phyloP scores from a whole-genome alignment of 2,797 vertebrate species.

The Netta rufina region DNA sequence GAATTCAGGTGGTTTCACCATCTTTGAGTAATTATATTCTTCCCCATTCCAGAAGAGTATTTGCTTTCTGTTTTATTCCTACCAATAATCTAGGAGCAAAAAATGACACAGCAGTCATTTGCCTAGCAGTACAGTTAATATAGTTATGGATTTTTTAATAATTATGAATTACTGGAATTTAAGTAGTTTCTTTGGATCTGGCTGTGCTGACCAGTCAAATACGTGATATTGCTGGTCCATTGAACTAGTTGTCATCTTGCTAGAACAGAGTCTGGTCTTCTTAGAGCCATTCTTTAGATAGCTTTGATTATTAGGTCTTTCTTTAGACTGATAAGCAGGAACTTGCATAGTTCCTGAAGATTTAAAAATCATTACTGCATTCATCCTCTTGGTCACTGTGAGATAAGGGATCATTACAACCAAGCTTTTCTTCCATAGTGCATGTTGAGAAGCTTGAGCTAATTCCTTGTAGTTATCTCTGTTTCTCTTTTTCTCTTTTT shows the following conservation, averaged over 20 bases:
- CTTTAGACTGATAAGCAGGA: not conserved
- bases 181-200: not conserved
- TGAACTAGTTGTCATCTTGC: not conserved
- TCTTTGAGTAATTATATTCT: not conserved
- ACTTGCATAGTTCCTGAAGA: not conserved
- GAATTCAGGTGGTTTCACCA: not conserved
- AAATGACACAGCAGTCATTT: not conserved
- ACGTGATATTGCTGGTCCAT: not conserved
- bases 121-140: not conserved
- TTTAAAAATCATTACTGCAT: not conserved
- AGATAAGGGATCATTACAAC: not conserved
- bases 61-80: not conserved
- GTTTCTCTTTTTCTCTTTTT: slow-evolving; percentile 18
- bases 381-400: not conserved
- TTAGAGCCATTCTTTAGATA: not conserved
- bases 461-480: slow-evolving; percentile 17
- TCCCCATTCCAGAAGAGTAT: not conserved
- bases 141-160: not conserved
- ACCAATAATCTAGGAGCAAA: not conserved
- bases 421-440: not conserved
- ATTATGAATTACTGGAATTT: not conserved
- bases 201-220: not conserved
- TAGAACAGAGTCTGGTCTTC: not conserved
- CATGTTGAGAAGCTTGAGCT: slow-evolving; percentile 22
- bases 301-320: not conserved